phyloP scores from a whole-genome alignment of 2,113 vertebrate species.

The Hassar affinis region DNA sequence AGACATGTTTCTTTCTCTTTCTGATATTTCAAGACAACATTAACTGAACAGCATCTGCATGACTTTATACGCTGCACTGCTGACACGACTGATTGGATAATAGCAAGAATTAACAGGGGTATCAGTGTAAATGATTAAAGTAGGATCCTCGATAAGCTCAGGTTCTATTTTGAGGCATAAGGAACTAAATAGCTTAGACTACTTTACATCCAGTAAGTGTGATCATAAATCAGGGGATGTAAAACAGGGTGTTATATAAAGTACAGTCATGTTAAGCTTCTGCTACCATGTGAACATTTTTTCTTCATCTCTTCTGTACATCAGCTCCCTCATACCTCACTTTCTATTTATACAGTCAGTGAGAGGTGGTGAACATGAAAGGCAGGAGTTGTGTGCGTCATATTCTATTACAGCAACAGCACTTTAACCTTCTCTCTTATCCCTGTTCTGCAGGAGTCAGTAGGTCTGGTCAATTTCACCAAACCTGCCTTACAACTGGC shows the following conservation, averaged over 20 bases:
- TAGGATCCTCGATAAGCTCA: slow-evolving; percentile 1
- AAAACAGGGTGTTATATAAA: not conserved
- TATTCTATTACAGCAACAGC: slow-evolving; percentile 12
- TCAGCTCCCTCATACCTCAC: not conserved
- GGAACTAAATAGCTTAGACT: not conserved
- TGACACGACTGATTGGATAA: not conserved
- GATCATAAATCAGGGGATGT: not conserved
- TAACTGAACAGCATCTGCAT: not conserved
- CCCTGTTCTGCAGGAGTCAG: slow-evolving; percentile 10
- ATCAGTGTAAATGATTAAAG: not conserved
- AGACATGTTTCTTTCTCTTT: not conserved
- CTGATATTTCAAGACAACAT: not conserved
- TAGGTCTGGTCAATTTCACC: not conserved
- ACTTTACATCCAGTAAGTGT: not conserved
- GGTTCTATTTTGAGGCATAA: not conserved
- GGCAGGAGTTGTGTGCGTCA: not conserved
- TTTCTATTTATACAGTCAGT: slow-evolving; percentile 16
- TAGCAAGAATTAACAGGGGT: not conserved
- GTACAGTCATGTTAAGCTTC: not conserved
- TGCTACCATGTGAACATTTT: not conserved
- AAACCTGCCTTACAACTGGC: slow-evolving; percentile 35
- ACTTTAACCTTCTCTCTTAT: slow-evolving; percentile 6
- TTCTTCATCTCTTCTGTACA: not conserved
- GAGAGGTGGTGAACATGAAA: slow-evolving; percentile 1
- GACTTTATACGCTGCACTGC: not conserved